phyloP scores from a whole-genome alignment of 1,140 invertebrate species.

The Platyscapa corneri region DNA sequence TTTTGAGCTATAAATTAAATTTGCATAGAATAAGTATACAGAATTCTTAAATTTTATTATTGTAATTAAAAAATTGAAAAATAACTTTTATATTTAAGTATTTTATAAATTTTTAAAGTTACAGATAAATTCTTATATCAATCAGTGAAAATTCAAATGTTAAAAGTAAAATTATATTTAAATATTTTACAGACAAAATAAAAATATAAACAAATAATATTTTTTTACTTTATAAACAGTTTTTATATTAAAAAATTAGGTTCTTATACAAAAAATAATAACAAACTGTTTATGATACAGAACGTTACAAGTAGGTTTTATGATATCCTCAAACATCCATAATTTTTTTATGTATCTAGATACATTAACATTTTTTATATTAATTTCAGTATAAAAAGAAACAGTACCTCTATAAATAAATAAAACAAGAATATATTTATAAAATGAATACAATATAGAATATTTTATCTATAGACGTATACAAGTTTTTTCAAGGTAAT shows the following conservation, averaged over 20 bases:
- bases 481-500: not conserved
- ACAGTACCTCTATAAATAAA: not conserved
- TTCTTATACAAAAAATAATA: conserved; percentile 16
- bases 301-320: conserved; percentile 36
- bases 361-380: conserved; percentile 12
- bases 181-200: conserved; percentile 22
- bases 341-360: conserved; percentile 45
- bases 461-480: not conserved
- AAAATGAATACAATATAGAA: not conserved
- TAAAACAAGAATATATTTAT: conserved; percentile 11
- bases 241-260: not conserved
- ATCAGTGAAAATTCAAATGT: not conserved
- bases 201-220: not conserved
- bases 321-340: conserved; percentile 32
- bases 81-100: not conserved
- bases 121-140: not conserved
- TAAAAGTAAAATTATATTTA: not conserved
- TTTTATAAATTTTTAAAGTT: not conserved
- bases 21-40: conserved; percentile 15
- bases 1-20: conserved; percentile 1
- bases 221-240: not conserved
- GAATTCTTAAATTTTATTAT: not conserved
- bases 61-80: conserved; percentile 2
- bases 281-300: conserved; percentile 5
- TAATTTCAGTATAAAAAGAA: conserved; percentile 16